Conservation (phyloP, 2,113 vertebrate genomes). For the Pipra filicauda region DNA sequence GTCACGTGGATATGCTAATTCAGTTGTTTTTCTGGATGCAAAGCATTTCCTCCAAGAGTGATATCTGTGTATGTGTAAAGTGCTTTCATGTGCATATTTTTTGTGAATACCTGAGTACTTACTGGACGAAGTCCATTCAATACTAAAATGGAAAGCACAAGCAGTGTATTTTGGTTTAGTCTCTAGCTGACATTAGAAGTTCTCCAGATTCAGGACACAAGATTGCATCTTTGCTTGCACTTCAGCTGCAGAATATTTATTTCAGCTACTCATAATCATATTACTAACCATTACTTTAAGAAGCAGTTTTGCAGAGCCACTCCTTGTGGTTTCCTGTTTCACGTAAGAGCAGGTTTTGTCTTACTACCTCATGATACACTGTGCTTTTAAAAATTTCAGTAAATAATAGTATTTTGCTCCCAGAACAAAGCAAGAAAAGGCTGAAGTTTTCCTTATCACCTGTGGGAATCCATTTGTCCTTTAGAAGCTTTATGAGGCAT, state of each 20-base stretch:
- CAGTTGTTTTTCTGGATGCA: neutral
- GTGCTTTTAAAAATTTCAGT: neutral
- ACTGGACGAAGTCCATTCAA: neutral
- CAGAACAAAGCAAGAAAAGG: neutral
- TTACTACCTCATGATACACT: neutral
- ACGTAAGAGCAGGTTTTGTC: neutral
- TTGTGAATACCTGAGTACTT: neutral
- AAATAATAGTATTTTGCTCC: neutral
- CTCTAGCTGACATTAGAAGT: neutral
- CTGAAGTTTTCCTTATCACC: neutral
- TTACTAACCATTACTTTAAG: neutral
- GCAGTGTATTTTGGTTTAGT: neutral
- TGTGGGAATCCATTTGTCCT: neutral
- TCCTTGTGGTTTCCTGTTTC: neutral
- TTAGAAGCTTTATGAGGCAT: neutral
- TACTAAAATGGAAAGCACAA: neutral
- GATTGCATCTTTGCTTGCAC: neutral
- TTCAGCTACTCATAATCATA: neutral
- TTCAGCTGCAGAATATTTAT: neutral
- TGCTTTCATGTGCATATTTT: neutral
- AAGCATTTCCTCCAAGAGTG: neutral
- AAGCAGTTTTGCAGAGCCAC: neutral
- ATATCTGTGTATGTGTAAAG: neutral
- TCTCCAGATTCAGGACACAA: neutral
- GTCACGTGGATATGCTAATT: constrained; percentile 19